phyloP scores from a whole-genome alignment of 1,140 invertebrate genomes.

The Drosophila pachea region DNA sequence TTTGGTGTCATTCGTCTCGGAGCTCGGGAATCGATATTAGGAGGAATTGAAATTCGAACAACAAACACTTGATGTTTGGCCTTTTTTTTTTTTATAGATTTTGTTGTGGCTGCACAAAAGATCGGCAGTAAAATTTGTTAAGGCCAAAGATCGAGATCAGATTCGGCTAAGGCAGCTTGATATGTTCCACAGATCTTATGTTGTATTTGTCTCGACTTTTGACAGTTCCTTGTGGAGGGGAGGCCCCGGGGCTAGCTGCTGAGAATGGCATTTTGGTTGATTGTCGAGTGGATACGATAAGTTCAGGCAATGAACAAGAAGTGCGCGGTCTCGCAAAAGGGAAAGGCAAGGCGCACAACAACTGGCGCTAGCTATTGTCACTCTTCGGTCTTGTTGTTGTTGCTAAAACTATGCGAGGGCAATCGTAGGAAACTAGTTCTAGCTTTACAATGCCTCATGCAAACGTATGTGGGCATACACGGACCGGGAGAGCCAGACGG shows the following conservation, averaged over 20 bases:
- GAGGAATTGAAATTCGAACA: constrained; percentile 53
- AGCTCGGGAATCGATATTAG: constrained; percentile 21
- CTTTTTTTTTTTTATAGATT: constrained; percentile 34
- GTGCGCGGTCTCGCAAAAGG: constrained; percentile 64
- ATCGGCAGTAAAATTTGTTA: constrained; percentile 67
- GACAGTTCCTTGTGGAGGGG: constrained; percentile 38
- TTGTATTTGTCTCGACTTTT: constrained; percentile 54
- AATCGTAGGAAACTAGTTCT: constrained; percentile 61
- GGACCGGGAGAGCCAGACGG: no score
- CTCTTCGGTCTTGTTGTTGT: constrained; percentile 28
- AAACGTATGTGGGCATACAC: constrained; percentile 42
- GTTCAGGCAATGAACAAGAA: constrained; percentile 58
- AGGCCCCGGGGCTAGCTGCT: constrained; percentile 35
- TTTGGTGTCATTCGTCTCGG: constrained; percentile 68
- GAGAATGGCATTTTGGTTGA: constrained; percentile 69
- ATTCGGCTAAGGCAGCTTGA: constrained; percentile 62
- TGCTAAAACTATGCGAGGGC: constrained; percentile 44
- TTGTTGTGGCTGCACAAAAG: constrained; percentile 60
- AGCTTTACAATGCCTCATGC: constrained; percentile 46
- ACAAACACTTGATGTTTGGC: constrained; percentile 73
- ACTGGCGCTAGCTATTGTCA: constrained; percentile 56
- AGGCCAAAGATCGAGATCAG: constrained; percentile 65
- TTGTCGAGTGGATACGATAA: constrained; percentile 66
- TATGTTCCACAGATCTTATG: constrained; percentile 10
- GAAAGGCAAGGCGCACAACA: constrained; percentile 62